Evolutionary conservation across 2,888 invertebrate species (phyloP), one percentile per base, ranked within the genome.

Genomic region (Amitus sp.): DNA sequence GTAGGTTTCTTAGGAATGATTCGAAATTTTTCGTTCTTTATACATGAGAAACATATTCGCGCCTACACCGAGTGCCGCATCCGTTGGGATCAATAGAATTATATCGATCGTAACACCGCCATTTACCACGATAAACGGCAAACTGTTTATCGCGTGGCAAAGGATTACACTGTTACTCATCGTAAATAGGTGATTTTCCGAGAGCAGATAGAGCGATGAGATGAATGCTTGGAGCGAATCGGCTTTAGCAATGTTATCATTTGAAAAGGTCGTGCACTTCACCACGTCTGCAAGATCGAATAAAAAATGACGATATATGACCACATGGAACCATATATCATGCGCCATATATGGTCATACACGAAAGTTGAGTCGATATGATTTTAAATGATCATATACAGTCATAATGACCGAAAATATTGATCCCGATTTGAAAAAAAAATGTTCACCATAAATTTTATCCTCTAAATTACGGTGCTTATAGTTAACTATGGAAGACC

Each of bases 11-110:
- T n/a, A 7, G 30, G n/a, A 30, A 30, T n/a, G n/a, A 10, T n/a
- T n/a, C n/a, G 2, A 30, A n/a, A n/a, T n/a, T 30, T 30, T 6
- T n/a, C 30, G 2, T 23, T 5, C 7, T 7, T 7, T 23, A 23
- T 5, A 30, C 30, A n/a, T 30, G n/a, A 30, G 30, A 30, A 30
- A n/a, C 6, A 30, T 2, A 30, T 30, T 30, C n/a, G 30, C 30
- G 30, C 30, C 30, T 30, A 10, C 30, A 6, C 30, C 2, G 30
- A 30, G 30, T 30, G 30, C 30, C 30, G 46, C 51, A 28, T 51
- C 37, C 42, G 48, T 34, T 13, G 37, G 12, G 55, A 61, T 61
- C 61, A 55, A 61, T 61, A 55, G 61, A 48, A 47, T 30, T 30
- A 30, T 30, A 30, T 30, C 30, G 30, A 30, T 30, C 10, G 30